phyloP scores from a whole-genome alignment of 2,797 vertebrate species.

The Hylomyscus alleni region DNA sequence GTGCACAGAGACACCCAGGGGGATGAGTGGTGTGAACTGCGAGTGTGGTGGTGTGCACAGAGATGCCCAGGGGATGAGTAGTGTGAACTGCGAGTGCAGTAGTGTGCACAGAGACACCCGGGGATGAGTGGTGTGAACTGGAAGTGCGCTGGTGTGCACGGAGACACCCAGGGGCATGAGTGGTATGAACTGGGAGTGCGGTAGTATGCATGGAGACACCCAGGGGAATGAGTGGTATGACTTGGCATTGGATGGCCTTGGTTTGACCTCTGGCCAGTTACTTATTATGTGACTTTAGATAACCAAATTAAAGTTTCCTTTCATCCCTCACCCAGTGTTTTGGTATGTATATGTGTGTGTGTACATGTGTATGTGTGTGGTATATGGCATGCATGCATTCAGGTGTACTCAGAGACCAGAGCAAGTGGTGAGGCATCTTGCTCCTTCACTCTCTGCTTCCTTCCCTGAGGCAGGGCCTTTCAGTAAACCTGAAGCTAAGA shows the following conservation, averaged over 20 bases:
- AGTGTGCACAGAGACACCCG: too few relatives aligned
- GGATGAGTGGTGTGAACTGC: background rate
- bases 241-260: background rate
- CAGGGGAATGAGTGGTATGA: background rate
- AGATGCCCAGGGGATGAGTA: too few relatives aligned
- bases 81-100: too few relatives aligned
- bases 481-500: background rate
- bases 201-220: background rate
- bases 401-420: background rate
- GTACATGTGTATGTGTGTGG: background rate
- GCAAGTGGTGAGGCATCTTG: too few relatives aligned
- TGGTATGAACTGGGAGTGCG: too few relatives aligned
- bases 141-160: too few relatives aligned
- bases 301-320: background rate
- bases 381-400: background rate
- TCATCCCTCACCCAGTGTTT: background rate
- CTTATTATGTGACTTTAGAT: background rate
- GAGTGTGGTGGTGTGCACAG: too few relatives aligned
- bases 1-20: background rate
- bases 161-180: too few relatives aligned
- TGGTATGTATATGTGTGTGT: background rate
- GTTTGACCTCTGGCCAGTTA: background rate
- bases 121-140: too few relatives aligned
- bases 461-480: background rate
- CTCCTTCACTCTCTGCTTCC: background rate